Percentiles rank a stretch among this genome's conserved stretches.
phyloP scores from a whole-genome alignment of 2,888 invertebrate genomes.

The Chouioia cunea region DNA sequence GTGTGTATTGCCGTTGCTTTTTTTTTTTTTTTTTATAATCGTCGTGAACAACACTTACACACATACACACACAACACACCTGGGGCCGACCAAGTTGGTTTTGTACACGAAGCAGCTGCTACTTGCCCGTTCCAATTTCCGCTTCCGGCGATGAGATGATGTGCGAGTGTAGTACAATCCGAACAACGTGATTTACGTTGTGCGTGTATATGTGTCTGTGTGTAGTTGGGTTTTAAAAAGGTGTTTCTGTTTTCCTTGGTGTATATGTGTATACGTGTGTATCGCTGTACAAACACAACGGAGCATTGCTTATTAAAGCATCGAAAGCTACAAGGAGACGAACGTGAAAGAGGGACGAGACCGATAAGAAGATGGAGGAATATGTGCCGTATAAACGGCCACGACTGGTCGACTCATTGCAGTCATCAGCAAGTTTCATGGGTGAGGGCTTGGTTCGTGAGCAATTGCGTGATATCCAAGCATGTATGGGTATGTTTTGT shows the following conservation, averaged over 20 bases:
- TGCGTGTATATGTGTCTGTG: too few species aligned
- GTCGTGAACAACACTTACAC: too few species aligned
- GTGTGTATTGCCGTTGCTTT: background rate
- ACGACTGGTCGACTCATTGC: slow-evolving; percentile 34
- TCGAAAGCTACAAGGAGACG: background rate
- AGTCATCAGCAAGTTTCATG: slow-evolving; percentile 38
- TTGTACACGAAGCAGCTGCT: background rate
- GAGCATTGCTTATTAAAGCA: background rate
- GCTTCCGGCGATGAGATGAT: background rate
- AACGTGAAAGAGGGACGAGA: background rate
- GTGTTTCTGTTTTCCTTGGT: too few species aligned
- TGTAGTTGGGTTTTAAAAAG: too few species aligned
- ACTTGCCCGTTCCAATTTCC: background rate
- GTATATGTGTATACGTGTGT: too few species aligned
- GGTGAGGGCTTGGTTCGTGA: slow-evolving; percentile 20
- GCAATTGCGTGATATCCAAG: too few species aligned
- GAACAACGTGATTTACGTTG: too few species aligned
- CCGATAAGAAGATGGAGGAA: slow-evolving; percentile 41
- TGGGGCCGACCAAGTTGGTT: background rate
- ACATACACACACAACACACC: background rate
- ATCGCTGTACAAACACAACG: background rate
- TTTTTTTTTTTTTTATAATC: background rate
- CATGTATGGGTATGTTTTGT: too few species aligned
- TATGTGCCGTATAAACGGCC: slow-evolving; percentile 41
- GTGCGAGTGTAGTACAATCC: background rate